phyloP scores from a whole-genome alignment of 2,888 invertebrate species.

The Zaprionus lineosus region DNA sequence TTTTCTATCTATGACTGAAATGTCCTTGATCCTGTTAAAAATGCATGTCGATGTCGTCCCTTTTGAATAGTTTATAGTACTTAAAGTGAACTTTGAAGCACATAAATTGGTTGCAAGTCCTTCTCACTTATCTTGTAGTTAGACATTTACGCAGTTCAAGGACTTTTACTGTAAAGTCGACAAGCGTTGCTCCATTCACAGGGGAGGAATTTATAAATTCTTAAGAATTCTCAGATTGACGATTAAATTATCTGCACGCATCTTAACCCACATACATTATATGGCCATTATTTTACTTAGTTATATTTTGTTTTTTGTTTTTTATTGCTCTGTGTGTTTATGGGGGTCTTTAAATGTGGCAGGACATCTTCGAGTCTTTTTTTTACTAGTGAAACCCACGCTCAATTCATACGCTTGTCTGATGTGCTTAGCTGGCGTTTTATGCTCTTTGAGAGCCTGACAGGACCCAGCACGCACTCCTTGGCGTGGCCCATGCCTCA shows the following conservation, averaged over 20 bases:
- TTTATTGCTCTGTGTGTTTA: not conserved
- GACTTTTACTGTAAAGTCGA: too few species aligned
- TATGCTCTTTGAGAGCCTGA: conserved; percentile 42
- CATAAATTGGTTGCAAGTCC: too few species aligned
- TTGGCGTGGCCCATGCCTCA: conserved; percentile 12
- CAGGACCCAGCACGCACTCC: conserved; percentile 14
- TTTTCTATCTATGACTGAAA: not conserved
- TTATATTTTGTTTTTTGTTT: not conserved
- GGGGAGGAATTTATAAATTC: too few species aligned
- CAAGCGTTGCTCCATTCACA: too few species aligned
- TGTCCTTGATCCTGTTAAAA: not conserved
- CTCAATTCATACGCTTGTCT: conserved; percentile 16
- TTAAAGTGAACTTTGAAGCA: too few species aligned
- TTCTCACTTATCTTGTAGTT: too few species aligned
- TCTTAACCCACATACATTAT: too few species aligned
- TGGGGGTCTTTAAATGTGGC: conserved; percentile 11
- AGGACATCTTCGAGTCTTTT: conserved; percentile 46
- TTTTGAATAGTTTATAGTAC: too few species aligned
- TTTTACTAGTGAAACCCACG: conserved; percentile 1
- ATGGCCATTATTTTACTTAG: not conserved
- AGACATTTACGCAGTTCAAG: too few species aligned
- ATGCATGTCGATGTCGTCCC: too few species aligned
- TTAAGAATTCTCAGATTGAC: too few species aligned
- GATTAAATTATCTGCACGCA: too few species aligned
- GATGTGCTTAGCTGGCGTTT: conserved; percentile 60